These are phyloP conservation scores for Motacilla tschutschensis DNA, from an alignment of 2,113 vertebrate species.

Conservation along the genomic window DNA sequence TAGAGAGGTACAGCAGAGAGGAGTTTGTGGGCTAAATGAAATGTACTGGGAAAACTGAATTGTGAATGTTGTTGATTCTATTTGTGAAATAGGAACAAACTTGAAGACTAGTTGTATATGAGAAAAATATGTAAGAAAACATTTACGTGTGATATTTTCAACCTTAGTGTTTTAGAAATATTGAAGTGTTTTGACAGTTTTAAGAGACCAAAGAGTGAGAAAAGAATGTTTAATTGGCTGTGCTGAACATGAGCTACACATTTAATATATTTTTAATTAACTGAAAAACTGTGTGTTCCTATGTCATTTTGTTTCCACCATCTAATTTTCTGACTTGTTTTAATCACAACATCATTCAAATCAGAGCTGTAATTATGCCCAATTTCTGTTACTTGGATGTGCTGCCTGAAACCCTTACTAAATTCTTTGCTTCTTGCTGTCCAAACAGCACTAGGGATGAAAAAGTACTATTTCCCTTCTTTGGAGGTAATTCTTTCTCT, in stretches of 20 bases:
- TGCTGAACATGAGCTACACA: neutral
- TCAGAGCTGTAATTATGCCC: neutral
- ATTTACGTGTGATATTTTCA: neutral
- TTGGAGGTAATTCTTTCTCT: neutral
- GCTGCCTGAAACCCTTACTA: neutral
- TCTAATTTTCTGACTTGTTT: slow-evolving; percentile 24
- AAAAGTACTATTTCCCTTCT: neutral
- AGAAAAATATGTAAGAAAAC: neutral
- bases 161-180: neutral
- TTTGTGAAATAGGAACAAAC: neutral
- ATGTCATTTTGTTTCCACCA: neutral
- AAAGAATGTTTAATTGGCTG: neutral
- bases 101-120: neutral
- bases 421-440: neutral
- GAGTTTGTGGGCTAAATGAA: neutral
- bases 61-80: neutral
- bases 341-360: slow-evolving; percentile 6
- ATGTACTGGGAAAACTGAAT: neutral
- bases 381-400: neutral
- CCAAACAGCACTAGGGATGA: neutral
- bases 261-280: slow-evolving; percentile 6
- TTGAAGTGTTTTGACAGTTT: neutral
- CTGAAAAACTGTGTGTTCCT: neutral
- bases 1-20: neutral
- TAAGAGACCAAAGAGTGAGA: neutral